Evolutionary conservation across 2,888 invertebrate species (phyloP), one percentile per base, ranked within the genome.

Genomic region (Hybos culiciformis): DNA sequence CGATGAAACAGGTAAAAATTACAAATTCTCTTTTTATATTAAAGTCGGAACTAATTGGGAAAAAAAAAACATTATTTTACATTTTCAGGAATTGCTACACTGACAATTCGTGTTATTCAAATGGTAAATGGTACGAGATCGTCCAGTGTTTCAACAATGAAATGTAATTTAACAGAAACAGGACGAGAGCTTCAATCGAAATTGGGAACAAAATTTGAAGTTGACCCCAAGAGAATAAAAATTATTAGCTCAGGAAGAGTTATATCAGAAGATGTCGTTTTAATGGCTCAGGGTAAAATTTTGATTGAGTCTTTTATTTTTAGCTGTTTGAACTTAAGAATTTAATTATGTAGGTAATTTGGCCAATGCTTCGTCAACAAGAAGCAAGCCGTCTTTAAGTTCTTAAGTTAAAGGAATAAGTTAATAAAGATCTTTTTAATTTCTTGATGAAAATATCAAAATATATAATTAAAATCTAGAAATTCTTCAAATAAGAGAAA

Each of bases 71-170:
- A 3, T 24, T 9, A 34, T 20, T 32, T 38, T 37, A 36, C 34
- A 6, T 14, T 37, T 47, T 0, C 7, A 61, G 85, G 86, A 2
- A 55, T 79, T 41, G 85, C 86, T 0, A 79, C 82, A 0, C 63
- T 88, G 19, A 76, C 78, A 58, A 69, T 87, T 1, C 78, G 80
- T 51, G 70, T 79, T 3, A 72, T 76, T 0, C 61, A 70, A 41
- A 69, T 72, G 1, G 69, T 48, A 4, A 52, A 56, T 15, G 62
- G 63, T n/a, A 61, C 72, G 9, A 67, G 70, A 42, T n/a, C n/a
- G n/a, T n/a, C n/a, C n/a, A 70, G 69, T 31, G 69, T 75, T 0
- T 45, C 76, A 4, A 72, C 72, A 40, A 61, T 80, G 2, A 73
- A 78, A 57, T 70, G 74, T 46, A 64, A 69, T 36, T 56, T 83